These are phyloP conservation scores for Amia ocellicauda DNA, from an alignment of 2,113 vertebrate species.

Conservation along the genomic window DNA sequence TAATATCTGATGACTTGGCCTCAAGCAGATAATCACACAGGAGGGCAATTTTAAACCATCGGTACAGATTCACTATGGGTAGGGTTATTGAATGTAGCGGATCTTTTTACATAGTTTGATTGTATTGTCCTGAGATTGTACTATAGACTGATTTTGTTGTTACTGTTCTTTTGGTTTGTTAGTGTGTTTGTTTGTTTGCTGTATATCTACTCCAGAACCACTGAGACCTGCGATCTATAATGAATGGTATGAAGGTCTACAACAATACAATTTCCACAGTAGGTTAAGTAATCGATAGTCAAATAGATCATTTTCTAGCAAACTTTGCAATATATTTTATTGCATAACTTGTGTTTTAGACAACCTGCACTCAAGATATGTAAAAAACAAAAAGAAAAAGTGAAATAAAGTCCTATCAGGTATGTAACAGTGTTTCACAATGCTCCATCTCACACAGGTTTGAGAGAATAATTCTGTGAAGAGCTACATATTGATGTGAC, in stretches of 20 bases:
- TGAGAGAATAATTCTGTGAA: slow-evolving; percentile 2
- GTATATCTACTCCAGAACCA: not conserved
- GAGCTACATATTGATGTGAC: not conserved
- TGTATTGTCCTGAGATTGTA: too few species aligned
- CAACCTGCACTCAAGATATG: not conserved
- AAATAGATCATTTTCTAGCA: not conserved
- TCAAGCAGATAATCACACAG: too few species aligned
- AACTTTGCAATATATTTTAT: not conserved
- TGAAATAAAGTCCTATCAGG: not conserved
- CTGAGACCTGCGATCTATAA: not conserved
- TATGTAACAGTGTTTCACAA: not conserved
- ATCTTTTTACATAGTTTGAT: too few species aligned
- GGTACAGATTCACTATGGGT: too few species aligned
- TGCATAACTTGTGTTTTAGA: not conserved
- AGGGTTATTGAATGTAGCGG: too few species aligned
- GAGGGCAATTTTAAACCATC: too few species aligned
- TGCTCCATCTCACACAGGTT: not conserved
- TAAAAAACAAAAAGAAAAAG: too few species aligned
- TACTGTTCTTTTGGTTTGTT: too few species aligned
- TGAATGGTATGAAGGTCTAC: not conserved
- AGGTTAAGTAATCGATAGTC: not conserved
- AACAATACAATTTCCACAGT: not conserved
- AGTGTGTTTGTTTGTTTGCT: too few species aligned
- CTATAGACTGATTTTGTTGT: too few species aligned
- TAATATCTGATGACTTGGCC: too few species aligned